Base-by-base conservation (phyloP, 2,113 vertebrate genomes). In the Paraplagusia blochii region DNA sequence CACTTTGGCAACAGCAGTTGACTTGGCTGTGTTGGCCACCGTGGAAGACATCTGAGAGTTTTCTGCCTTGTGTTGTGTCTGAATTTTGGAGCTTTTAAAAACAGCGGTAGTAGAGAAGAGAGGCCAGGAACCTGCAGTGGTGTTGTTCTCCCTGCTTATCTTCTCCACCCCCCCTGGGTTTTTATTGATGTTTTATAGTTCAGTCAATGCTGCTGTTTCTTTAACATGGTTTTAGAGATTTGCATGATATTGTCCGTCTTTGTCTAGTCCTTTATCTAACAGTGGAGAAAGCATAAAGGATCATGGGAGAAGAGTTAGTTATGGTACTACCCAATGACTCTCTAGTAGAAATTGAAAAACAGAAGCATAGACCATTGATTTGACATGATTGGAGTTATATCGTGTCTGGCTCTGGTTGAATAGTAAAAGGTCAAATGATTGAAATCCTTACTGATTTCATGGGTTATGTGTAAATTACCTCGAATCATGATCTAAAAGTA, bases 241-340 rank as follows among this genome's bases (percentile, higher is more conserved):
- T 81, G 79, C 82, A 77, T 87, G 74, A 75, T 80, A 85, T 86
- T 73, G 81, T 88, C 86, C 83, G 77, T 67, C n/a, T n/a, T n/a
- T n/a, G n/a, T n/a, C n/a, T n/a, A n/a, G n/a, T n/a, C n/a, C n/a
- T n/a, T n/a, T n/a, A n/a, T n/a, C 69, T 69, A 63, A 70, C 76
- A 69, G 79, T 29, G 64, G 8, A 11, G 72, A 49, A 52, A 61
- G 68, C 64, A 50, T 53, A 58, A 72, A 19, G 57, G 50, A 29
- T 48, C 1, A 54, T 81, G 66, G 74, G 77, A 76, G 73, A 80
- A 78, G 68, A 65, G 65, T 64, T 79, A n/a, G 70, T 79, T 72
- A 57, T 84, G 49, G 58, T 45, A n/a, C n/a, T n/a, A n/a, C n/a
- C n/a, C n/a, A n/a, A n/a, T n/a, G n/a, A n/a, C n/a, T n/a, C n/a